phyloP scores from a whole-genome alignment of 2,797 vertebrate species.

The Odontamblyopus lacepedii region DNA sequence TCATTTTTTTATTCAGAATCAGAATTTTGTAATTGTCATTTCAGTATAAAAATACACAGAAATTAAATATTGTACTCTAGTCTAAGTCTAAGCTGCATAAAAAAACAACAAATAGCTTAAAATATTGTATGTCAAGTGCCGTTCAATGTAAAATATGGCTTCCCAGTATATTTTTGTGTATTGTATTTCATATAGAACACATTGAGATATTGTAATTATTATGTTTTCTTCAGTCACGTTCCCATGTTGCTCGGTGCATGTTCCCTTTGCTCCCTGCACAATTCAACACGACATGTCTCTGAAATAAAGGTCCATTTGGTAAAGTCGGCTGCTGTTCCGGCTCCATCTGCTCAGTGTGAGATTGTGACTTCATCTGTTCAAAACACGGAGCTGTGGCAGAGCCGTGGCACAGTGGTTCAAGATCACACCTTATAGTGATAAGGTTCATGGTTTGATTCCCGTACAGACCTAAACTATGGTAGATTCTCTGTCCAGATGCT shows the following conservation, averaged over 20 bases:
- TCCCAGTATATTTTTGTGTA: neutral
- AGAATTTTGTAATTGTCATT: too few relatives aligned
- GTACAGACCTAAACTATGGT: neutral
- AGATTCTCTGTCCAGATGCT: neutral
- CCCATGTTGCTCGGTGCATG: conserved; percentile 18
- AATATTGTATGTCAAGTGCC: too few relatives aligned
- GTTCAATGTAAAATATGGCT: neutral
- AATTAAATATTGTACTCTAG: too few relatives aligned
- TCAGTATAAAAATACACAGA: too few relatives aligned
- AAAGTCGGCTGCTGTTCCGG: conserved; percentile 68
- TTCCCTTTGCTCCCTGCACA: conserved; percentile 45
- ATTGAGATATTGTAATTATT: neutral
- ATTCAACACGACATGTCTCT: conserved; percentile 18
- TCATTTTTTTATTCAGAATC: too few relatives aligned
- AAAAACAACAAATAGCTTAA: too few relatives aligned
- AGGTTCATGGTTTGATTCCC: neutral
- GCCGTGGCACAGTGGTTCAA: conserved; percentile 1
- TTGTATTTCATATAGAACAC: neutral
- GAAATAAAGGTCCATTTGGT: conserved; percentile 63
- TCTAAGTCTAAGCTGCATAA: too few relatives aligned
- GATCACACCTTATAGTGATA: neutral
- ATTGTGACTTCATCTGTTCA: conserved; percentile 75
- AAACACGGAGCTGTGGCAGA: conserved; percentile 44
- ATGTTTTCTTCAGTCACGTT: neutral
- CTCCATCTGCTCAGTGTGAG: conserved; percentile 73